Evolutionary conservation across 1,140 invertebrate species (phyloP).

Genomic region (Agraylea sexmaculata): DNA sequence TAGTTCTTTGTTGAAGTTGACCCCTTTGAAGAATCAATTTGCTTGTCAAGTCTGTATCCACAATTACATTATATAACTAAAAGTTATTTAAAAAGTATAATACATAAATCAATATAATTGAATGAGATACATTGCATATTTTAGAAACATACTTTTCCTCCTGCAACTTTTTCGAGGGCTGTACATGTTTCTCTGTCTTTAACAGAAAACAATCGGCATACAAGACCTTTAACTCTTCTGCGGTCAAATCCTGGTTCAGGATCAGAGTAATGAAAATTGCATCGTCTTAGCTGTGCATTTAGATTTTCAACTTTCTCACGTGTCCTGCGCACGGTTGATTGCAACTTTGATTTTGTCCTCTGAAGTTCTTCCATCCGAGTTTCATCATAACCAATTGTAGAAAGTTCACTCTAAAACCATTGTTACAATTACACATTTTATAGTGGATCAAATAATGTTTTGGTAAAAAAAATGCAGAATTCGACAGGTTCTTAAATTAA

Average conservation of each 20-base stretch:
- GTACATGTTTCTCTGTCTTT: slow-evolving; percentile 59
- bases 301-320: slow-evolving; percentile 48
- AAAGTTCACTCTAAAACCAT: slow-evolving; percentile 26
- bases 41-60: slow-evolving; percentile 75
- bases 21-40: slow-evolving; percentile 77
- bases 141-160: slow-evolving; percentile 56
- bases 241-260: slow-evolving; percentile 69
- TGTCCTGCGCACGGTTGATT: slow-evolving; percentile 24
- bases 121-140: no score
- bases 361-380: slow-evolving; percentile 47
- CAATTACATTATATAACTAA: slow-evolving; percentile 83
- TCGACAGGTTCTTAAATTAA: background rate
- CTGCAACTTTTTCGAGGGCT: slow-evolving; percentile 77
- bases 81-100: slow-evolving; percentile 22
- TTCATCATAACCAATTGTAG: slow-evolving; percentile 53
- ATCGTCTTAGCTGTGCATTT: slow-evolving; percentile 52
- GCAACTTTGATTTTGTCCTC: slow-evolving; percentile 39
- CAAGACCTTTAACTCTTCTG: slow-evolving; percentile 64
- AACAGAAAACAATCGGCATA: slow-evolving; percentile 65
- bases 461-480: background rate
- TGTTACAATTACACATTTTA: background rate
- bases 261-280: slow-evolving; percentile 63
- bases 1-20: slow-evolving; percentile 64
- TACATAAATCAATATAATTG: background rate
- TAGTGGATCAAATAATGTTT: background rate